Percentiles rank a stretch among this genome's conserved stretches.
Evolutionary conservation across 2,888 invertebrate species (phyloP).

Genomic region (Zootermopsis nevadensis): DNA sequence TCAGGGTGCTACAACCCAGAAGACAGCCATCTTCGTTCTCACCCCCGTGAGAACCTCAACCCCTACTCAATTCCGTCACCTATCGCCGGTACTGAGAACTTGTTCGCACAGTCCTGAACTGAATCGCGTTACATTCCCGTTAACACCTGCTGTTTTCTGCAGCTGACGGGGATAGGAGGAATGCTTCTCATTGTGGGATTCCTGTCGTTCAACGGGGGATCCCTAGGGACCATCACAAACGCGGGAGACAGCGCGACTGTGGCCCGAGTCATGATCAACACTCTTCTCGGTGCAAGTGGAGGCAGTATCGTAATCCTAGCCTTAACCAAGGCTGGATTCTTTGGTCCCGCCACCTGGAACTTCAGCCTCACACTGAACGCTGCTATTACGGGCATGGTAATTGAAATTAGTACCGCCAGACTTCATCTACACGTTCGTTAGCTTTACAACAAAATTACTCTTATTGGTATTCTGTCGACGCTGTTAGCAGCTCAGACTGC

Average conservation of each 20-base stretch:
- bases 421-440: too few relatives aligned
- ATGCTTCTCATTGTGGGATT: slow-evolving; percentile 68
- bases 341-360: slow-evolving; percentile 60
- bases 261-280: slow-evolving; percentile 63
- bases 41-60: too few relatives aligned
- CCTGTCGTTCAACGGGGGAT: slow-evolving; percentile 68
- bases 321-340: slow-evolving; percentile 57
- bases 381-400: slow-evolving; percentile 64
- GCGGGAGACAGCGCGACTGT: slow-evolving; percentile 62
- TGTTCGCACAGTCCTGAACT: too few relatives aligned
- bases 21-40: too few relatives aligned
- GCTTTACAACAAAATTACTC: too few relatives aligned
- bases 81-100: too few relatives aligned
- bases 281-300: slow-evolving; percentile 65
- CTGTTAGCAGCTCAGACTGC: too few relatives aligned
- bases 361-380: slow-evolving; percentile 64
- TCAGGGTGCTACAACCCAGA: too few relatives aligned
- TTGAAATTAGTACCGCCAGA: too few relatives aligned
- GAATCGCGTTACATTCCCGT: too few relatives aligned
- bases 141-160: slow-evolving; percentile 32
- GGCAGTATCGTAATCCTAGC: slow-evolving; percentile 62
- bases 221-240: slow-evolving; percentile 62
- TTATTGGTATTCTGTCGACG: too few relatives aligned
- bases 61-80: too few relatives aligned
- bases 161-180: slow-evolving; percentile 66